Conservation (phyloP, 2,797 vertebrate genomes). For the Apogon hyalosoma region DNA sequence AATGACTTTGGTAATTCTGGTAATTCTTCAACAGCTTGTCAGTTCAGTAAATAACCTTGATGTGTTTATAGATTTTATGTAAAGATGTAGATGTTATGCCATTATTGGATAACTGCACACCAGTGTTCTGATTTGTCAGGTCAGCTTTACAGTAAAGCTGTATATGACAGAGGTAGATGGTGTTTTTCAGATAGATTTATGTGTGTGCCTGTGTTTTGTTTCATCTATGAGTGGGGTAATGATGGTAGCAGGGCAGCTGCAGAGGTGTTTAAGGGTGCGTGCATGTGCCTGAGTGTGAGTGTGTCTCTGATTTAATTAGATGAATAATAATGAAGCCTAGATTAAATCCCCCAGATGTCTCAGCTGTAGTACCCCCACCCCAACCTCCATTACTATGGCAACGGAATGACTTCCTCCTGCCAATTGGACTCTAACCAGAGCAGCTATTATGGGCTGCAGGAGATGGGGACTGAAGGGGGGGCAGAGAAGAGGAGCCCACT, state of each 20-base stretch:
- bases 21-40: too few species aligned
- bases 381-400: constrained; percentile 86
- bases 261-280: constrained; percentile 77
- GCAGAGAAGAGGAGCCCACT: constrained; percentile 53
- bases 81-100: too few species aligned
- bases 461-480: constrained; percentile 65
- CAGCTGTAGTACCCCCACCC: constrained; percentile 83
- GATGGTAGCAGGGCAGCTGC: constrained; percentile 74
- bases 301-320: constrained; percentile 90
- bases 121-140: neutral
- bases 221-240: constrained; percentile 54
- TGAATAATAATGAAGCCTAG: constrained; percentile 90
- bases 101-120: too few species aligned
- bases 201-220: constrained; percentile 48
- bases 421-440: constrained; percentile 88
- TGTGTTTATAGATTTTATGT: too few species aligned
- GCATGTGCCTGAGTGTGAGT: constrained; percentile 70
- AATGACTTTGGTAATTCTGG: too few species aligned
- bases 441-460: constrained; percentile 87
- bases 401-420: constrained; percentile 86
- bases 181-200: constrained; percentile 34
- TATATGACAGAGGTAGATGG: constrained; percentile 1
- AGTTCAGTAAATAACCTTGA: too few species aligned
- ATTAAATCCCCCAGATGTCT: constrained; percentile 91
- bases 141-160: constrained; percentile 13